A percentile compares a stretch with the other conserved stretches of the same genome.
phyloP scores from a whole-genome alignment of 23 tunicate species.

The Aplidium turbinatum region DNA sequence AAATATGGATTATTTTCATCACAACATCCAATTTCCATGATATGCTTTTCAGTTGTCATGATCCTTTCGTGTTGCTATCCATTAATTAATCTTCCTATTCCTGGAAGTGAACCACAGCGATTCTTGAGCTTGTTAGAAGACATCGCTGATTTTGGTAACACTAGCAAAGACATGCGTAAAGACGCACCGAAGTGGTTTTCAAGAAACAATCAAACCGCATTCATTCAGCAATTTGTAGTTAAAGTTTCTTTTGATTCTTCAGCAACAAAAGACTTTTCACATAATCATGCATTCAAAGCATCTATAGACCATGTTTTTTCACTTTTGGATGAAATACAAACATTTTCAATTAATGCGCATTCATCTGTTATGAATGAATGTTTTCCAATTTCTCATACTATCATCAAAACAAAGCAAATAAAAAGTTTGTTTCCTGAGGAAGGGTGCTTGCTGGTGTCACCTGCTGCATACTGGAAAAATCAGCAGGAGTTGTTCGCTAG shows the following conservation, averaged over 20 bases:
- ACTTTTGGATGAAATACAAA: conserved; percentile 44
- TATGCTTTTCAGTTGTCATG: conserved; percentile 67
- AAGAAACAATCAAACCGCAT: conserved; percentile 46
- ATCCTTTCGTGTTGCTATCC: conserved; percentile 75
- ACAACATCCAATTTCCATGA: conserved; percentile 68
- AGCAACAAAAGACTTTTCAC: conserved; percentile 3
- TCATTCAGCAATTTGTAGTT: conserved; percentile 73
- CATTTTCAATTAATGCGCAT: conserved; percentile 16
- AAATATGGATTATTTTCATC: conserved; percentile 85
- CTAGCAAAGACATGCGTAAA: neutral
- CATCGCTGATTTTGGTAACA: neutral
- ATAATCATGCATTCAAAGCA: conserved; percentile 12
- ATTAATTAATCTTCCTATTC: conserved; percentile 73
- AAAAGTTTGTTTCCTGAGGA: conserved; percentile 77
- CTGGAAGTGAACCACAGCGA: conserved; percentile 85
- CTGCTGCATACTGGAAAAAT: conserved; percentile 78
- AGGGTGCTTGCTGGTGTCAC: conserved; percentile 74
- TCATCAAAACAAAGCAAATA: conserved; percentile 41
- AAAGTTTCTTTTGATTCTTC: conserved; percentile 38
- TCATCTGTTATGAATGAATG: conserved; percentile 44
- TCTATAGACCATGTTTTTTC: conserved; percentile 38
- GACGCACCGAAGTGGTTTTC: conserved; percentile 23
- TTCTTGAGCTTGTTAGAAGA: conserved; percentile 45
- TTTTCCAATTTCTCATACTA: conserved; percentile 47
- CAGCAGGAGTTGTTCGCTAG: conserved; percentile 7